These are phyloP conservation scores for Todiramphus chloris DNA, from an alignment of 2,113 vertebrate species.

Conservation along the genomic window DNA sequence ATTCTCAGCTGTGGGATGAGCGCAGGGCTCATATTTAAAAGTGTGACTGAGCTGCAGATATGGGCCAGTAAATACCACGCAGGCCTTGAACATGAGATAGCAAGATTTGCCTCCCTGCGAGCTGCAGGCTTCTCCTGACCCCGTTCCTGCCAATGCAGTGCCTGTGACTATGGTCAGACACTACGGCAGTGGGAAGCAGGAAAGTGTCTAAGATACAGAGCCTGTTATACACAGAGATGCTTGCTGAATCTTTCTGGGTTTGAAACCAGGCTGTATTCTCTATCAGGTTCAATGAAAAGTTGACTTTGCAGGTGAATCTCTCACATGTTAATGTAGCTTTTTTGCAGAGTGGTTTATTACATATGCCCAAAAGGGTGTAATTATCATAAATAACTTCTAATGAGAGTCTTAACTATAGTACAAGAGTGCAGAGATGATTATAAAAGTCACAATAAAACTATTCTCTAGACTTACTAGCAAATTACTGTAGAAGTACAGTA, in stretches of 20 bases:
- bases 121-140: background rate
- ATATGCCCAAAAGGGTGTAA: background rate
- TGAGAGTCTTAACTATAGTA: background rate
- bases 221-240: background rate
- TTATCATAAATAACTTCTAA: background rate
- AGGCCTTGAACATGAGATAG: background rate
- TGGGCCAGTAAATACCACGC: background rate
- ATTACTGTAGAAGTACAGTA: background rate
- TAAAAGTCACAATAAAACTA: background rate
- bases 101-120: background rate
- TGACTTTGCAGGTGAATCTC: background rate
- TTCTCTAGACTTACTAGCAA: background rate
- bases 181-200: background rate
- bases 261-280: background rate
- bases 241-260: background rate
- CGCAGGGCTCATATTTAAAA: background rate
- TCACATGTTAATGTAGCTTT: background rate
- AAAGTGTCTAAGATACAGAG: background rate
- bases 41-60: background rate
- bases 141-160: background rate
- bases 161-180: fast-evolving
- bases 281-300: background rate
- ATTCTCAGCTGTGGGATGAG: background rate
- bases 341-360: background rate
- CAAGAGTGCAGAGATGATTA: background rate